Conservation (phyloP, 1,140 invertebrate species). For the Eumaeus atala region DNA sequence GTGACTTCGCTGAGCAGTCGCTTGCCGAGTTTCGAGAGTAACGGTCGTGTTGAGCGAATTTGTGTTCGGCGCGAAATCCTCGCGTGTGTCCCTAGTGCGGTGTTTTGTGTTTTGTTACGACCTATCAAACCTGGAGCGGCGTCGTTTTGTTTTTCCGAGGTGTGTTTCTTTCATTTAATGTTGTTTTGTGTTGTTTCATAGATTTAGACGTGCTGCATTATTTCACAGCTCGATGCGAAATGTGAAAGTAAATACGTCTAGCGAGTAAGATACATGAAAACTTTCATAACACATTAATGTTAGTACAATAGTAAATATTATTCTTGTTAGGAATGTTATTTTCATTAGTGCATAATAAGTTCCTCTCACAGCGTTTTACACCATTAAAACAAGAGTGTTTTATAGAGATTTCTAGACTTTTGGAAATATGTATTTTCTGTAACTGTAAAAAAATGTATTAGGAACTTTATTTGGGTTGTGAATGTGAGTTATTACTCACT, state of each 20-base stretch:
- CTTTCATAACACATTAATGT: constrained; percentile 2
- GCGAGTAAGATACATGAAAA: constrained; percentile 8
- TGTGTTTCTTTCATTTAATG: constrained; percentile 37
- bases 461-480: no score
- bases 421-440: no score
- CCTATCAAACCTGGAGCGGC: constrained; percentile 59
- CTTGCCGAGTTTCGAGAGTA: constrained; percentile 28
- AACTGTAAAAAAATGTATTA: no score
- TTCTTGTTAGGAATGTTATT: no score
- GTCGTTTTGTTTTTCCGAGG: constrained; percentile 42
- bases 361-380: no score
- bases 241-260: constrained; percentile 41
- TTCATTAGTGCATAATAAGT: no score
- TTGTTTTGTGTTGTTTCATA: constrained; percentile 20
- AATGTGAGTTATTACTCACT: no score
- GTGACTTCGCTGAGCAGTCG: constrained; percentile 39
- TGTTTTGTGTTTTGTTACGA: constrained; percentile 37
- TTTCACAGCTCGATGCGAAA: constrained; percentile 34
- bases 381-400: no score
- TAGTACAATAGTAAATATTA: no score
- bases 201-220: constrained; percentile 16
- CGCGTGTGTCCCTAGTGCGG: constrained; percentile 43
- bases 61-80: constrained; percentile 35
- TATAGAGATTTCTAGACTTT: no score
- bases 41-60: constrained; percentile 30